Conservation (phyloP, 2,113 vertebrate genomes). For the Pelecanoides urinatrix region DNA sequence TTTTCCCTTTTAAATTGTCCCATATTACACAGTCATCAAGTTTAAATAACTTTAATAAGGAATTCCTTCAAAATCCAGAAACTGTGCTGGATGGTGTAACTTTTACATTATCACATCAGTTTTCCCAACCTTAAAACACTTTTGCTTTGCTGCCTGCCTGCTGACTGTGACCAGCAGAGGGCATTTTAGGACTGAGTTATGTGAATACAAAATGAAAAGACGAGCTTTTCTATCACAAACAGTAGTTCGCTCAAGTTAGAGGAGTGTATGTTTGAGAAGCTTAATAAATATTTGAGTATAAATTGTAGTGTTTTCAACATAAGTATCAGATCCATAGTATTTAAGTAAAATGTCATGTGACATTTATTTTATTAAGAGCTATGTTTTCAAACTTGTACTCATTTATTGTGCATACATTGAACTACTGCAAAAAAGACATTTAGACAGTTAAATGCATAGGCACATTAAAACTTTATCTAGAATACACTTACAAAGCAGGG, state of each 20-base stretch:
- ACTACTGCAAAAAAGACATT: background rate
- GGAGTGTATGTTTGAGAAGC: background rate
- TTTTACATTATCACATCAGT: background rate
- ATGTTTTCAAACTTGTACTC: conserved; percentile 19
- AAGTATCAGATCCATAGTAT: background rate
- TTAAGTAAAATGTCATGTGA: conserved; percentile 6
- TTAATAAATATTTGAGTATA: conserved; percentile 33
- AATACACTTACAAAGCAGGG: background rate
- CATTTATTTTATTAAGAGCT: conserved; percentile 38
- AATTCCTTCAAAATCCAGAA: background rate
- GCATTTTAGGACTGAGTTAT: conserved; percentile 53
- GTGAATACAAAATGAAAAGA: background rate
- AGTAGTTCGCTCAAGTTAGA: background rate
- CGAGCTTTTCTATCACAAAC: background rate
- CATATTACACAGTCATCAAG: background rate
- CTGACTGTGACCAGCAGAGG: conserved; percentile 66
- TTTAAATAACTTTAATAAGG: background rate
- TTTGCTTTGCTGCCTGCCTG: background rate
- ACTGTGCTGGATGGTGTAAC: background rate
- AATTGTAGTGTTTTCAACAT: background rate
- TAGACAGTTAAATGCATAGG: background rate
- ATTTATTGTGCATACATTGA: background rate
- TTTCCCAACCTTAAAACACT: background rate
- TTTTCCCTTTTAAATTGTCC: background rate
- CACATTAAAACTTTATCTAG: background rate